Evolutionary conservation across 2,113 vertebrate species (phyloP), one percentile per base, ranked within the genome.

Genomic region (Heloderma charlesbogerti): DNA sequence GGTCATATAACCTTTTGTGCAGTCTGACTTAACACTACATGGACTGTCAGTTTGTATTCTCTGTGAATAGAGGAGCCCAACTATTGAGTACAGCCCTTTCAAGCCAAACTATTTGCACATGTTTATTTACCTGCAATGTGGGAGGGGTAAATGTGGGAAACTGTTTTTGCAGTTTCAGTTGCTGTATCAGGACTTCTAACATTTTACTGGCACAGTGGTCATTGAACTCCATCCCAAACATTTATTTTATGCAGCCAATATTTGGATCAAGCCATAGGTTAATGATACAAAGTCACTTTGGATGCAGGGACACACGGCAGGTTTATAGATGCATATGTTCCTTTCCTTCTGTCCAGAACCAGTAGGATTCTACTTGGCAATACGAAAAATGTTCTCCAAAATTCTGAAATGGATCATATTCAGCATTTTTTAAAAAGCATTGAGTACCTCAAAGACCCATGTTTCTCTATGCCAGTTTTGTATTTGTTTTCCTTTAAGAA

Each of bases 401-500:
- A 29, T 71, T 87, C 57, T 27, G 48, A 74, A 87, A 57, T 57
- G 31, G 85, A 57, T 74, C 51, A 15, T 75, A n/a, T 54, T 87
- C 34, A 74, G 34, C 85, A 54, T 37, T 51, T 54, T 10, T 2
- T 22, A 10, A 78, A 40, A 29, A 80, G 48, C 71, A 86, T 48
- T 1, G 22, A 86, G 67, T 51, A 22, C 67, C 34, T 72, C 6
- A 85, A 34, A 63, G 37, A 40, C 90, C 92, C 77, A n/a, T 77
- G 81, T 89, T 95, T 92, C 90, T 91, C 66, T 93, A 90, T 78
- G 45, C 89, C 77, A 94, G 93, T 94, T 92, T 86, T 80, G 43
- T 79, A 90, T 90, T 88, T 75, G 86, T 90, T 93, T 90, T 87
- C 91, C 94, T 86, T 93, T 3, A 37, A 57, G 93, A 92, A 89